These are phyloP conservation scores for Corythornis leucogaster DNA, from an alignment of 2,797 vertebrate genomes.

Conservation along the genomic window DNA sequence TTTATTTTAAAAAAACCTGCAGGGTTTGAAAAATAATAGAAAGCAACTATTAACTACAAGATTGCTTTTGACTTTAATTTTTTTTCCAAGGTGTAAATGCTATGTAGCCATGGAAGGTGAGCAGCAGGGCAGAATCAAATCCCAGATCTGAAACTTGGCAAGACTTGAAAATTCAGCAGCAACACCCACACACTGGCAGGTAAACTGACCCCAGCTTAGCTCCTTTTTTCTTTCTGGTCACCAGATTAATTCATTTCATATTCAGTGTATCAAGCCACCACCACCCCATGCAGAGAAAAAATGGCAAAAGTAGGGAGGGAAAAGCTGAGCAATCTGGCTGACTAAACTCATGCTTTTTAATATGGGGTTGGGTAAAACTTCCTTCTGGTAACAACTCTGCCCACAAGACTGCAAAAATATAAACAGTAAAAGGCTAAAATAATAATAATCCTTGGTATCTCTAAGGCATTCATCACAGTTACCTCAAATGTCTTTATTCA, in stretches of 20 bases:
- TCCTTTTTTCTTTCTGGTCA: background rate
- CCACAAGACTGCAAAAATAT: background rate
- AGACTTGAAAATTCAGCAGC: slow-evolving; percentile 8
- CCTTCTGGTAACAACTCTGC: background rate
- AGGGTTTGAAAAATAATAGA: slow-evolving; percentile 23
- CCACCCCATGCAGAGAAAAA: background rate
- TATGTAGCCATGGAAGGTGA: background rate
- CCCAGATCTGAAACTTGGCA: slow-evolving; percentile 27
- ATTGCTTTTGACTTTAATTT: background rate
- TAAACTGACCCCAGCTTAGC: background rate
- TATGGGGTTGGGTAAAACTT: background rate
- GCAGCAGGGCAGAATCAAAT: background rate
- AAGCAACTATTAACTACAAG: background rate
- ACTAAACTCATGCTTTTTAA: background rate
- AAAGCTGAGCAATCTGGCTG: background rate
- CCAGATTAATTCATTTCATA: background rate
- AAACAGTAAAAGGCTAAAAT: background rate
- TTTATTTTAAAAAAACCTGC: background rate
- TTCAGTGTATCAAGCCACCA: background rate
- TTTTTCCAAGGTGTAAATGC: background rate
- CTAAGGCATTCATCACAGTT: background rate
- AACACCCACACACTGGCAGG: background rate
- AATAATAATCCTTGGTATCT: background rate
- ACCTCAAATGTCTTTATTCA: background rate
- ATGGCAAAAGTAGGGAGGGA: background rate